Evolutionary conservation across 1,140 invertebrate species (phyloP).

Genomic region (Ostrea edulis): DNA sequence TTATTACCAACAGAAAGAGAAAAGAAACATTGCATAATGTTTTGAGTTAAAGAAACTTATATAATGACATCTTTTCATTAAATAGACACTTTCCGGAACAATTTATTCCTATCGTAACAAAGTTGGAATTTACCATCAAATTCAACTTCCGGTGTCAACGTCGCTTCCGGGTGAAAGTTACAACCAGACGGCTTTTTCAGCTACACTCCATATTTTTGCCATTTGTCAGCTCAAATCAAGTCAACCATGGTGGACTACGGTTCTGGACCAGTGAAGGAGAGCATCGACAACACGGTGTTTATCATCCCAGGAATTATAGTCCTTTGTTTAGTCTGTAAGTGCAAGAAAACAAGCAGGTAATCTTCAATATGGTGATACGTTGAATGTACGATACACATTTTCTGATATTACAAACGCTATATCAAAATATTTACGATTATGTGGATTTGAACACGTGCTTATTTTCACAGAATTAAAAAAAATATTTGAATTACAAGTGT

Average conservation of each 20-base stretch:
- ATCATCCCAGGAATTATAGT: constrained; percentile 88
- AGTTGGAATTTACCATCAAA: background rate
- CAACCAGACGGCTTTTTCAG: constrained; percentile 9
- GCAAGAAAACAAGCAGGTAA: background rate
- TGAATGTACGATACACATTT: too few relatives aligned
- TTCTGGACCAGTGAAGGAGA: constrained; percentile 88
- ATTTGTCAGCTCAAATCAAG: background rate
- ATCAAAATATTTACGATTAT: too few relatives aligned
- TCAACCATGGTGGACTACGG: constrained; percentile 69
- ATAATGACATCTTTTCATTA: too few relatives aligned
- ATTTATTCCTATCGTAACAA: too few relatives aligned
- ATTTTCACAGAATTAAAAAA: too few relatives aligned
- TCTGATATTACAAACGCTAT: too few relatives aligned
- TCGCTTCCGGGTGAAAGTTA: constrained; percentile 21
- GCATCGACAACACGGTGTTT: constrained; percentile 89
- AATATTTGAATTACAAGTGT: too few relatives aligned
- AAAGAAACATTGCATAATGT: too few relatives aligned
- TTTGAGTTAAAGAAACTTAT: too few relatives aligned
- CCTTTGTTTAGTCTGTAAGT: constrained; percentile 86
- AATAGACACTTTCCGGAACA: too few relatives aligned
- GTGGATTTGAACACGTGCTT: too few relatives aligned
- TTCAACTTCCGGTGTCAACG: constrained; percentile 15
- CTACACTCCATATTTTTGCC: constrained; percentile 10
- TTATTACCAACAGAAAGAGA: background rate
- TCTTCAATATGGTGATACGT: background rate